Percentiles rank a stretch among this genome's conserved stretches.
Evolutionary conservation across 2,888 invertebrate genomes (phyloP).

Genomic region (Tholera decimalis): DNA sequence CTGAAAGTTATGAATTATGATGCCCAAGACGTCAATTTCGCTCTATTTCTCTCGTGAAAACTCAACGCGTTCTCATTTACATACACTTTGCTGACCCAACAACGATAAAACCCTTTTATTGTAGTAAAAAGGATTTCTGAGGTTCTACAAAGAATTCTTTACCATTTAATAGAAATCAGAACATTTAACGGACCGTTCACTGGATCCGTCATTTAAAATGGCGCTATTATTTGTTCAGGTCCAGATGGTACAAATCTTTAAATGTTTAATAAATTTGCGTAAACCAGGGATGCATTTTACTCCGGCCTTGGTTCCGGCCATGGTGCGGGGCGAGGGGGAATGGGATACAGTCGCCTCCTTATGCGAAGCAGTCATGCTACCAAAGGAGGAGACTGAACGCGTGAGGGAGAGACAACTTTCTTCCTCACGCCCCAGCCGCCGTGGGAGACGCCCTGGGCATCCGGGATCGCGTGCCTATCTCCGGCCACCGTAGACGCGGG

Average conservation of each 20-base stretch:
- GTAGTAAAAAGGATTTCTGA: slow-evolving; percentile 84
- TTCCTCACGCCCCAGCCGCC: too few relatives aligned
- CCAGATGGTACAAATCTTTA: slow-evolving; percentile 56
- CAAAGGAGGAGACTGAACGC: too few relatives aligned
- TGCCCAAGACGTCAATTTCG: slow-evolving; percentile 78
- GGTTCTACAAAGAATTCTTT: slow-evolving; percentile 80
- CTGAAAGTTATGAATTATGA: slow-evolving; percentile 72
- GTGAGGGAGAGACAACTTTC: too few relatives aligned
- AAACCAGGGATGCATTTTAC: slow-evolving; percentile 8
- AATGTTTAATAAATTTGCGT: slow-evolving; percentile 26
- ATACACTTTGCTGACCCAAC: slow-evolving; percentile 89
- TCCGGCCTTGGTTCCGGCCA: too few relatives aligned
- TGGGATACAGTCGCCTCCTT: too few relatives aligned
- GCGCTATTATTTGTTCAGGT: slow-evolving; percentile 64
- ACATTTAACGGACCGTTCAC: slow-evolving; percentile 64
- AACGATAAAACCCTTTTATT: slow-evolving; percentile 88
- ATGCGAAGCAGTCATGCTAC: too few relatives aligned
- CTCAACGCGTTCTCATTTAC: slow-evolving; percentile 84
- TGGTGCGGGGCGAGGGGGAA: too few relatives aligned
- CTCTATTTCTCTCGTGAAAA: slow-evolving; percentile 82
- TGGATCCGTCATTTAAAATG: slow-evolving; percentile 68
- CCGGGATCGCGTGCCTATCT: too few relatives aligned
- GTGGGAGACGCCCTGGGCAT: too few relatives aligned
- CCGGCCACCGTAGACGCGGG: too few relatives aligned
- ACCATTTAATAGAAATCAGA: slow-evolving; percentile 78